Percentiles rank a stretch among this genome's conserved stretches.
Evolutionary conservation across 1,140 invertebrate species (phyloP).

Genomic region (Drosophila littoralis): DNA sequence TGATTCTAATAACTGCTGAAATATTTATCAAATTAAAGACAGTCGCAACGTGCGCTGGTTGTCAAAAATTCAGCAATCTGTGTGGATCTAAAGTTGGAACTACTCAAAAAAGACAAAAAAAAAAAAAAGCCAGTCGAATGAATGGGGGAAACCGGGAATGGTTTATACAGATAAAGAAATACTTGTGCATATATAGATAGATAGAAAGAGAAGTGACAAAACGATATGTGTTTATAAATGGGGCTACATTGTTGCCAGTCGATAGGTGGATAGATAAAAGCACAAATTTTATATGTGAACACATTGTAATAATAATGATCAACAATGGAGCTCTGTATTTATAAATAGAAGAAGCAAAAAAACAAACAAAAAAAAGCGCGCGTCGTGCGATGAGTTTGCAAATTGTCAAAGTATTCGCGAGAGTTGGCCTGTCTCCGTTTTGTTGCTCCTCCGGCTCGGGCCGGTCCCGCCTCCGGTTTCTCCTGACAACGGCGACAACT

Average conservation of each 20-base stretch:
- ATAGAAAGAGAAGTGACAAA: slow-evolving; percentile 29
- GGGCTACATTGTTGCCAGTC: slow-evolving; percentile 32
- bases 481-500: slow-evolving; percentile 49
- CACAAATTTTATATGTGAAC: slow-evolving; percentile 17
- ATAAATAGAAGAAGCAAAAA: background rate
- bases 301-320: slow-evolving; percentile 47
- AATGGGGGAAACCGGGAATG: slow-evolving; percentile 8
- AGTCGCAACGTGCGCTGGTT: slow-evolving; percentile 25
- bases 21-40: slow-evolving; percentile 27
- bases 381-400: slow-evolving; percentile 36
- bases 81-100: slow-evolving; percentile 15
- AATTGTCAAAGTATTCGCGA: slow-evolving; percentile 43
- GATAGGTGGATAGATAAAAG: slow-evolving; percentile 19
- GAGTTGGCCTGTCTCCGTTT: background rate
- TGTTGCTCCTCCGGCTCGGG: background rate
- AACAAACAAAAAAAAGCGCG: background rate
- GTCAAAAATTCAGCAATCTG: slow-evolving; percentile 20
- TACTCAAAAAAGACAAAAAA: slow-evolving; percentile 10
- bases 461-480: slow-evolving; percentile 49
- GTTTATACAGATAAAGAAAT: slow-evolving; percentile 17
- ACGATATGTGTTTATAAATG: slow-evolving; percentile 34
- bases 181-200: slow-evolving; percentile 1
- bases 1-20: slow-evolving; percentile 3
- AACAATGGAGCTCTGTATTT: slow-evolving; percentile 30
- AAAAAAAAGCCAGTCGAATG: slow-evolving; percentile 25